Evolutionary conservation across 2,113 vertebrate species (phyloP), one percentile per base, ranked within the genome.

Genomic region (Scartelaos histophorus): DNA sequence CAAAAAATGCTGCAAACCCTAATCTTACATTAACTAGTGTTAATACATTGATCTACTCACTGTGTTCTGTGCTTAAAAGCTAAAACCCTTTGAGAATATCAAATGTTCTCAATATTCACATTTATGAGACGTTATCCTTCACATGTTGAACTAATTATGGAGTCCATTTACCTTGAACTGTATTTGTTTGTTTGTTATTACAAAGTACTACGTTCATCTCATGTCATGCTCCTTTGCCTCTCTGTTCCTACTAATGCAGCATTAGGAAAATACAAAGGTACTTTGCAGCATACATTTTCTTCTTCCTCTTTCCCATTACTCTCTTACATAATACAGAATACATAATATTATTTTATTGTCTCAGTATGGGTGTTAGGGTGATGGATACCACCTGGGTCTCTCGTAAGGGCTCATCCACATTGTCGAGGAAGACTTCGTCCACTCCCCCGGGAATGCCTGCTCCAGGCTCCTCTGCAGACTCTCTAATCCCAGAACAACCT

Each of bases 241-340:
- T 95, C 93, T 89, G 91, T 92, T 80, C 81, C 64, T 89, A 91
- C 82, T 88, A 91, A 95, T 78, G 97, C 98, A 99, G 98, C 98
- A 97, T 99, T 95, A 98, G 98, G 97, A 99, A 99, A 95, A 99
- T 99, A 88, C 98, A 99, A 97, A 99, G 98, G 98, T 99, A 99
- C 76, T 21, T n/a, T 0, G 94, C 95, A 91, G 82, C 68, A 38
- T 85, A 70, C 69, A 75, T 53, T 71, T 56, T 74, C 72, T 73
- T 78, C 70, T 67, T 78, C 69, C 21, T n/a, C 10, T 54, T 22
- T 7, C 21, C 19, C 29, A 46, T 73, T 53, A 19, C 25, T n/a
- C 66, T 21, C 10, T 43, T 6, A 9, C 54, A 13, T 67, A 2
- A 66, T 46, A n/a, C n/a, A 66, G 29, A 24, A 22, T 73, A 58